Percentiles rank a stretch among this genome's conserved stretches.
Conservation (phyloP, 2,888 invertebrate genomes). For the Leptarthrus brevirostris region DNA sequence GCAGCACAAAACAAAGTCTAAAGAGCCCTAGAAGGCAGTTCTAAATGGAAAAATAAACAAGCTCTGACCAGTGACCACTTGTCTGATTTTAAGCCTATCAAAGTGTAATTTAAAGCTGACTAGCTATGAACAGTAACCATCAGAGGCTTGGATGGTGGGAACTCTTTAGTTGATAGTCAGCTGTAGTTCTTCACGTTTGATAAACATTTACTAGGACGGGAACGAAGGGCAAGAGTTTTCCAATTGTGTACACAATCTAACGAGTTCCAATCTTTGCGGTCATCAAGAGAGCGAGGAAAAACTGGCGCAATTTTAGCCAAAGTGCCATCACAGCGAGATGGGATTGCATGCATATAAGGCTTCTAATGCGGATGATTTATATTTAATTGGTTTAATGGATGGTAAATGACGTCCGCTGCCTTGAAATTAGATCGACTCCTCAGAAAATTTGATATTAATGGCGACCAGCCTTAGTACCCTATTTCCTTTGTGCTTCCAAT, state of each 20-base stretch:
- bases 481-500: neutral
- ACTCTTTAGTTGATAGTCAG: neutral
- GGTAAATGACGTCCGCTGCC: conserved; percentile 28
- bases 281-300: neutral
- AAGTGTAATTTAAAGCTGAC: conserved; percentile 44
- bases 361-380: conserved; percentile 35
- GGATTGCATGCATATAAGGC: conserved; percentile 22
- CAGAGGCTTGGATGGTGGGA: conserved; percentile 7
- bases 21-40: neutral
- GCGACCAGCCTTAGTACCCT: neutral
- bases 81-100: conserved; percentile 42
- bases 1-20: neutral
- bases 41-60: no score
- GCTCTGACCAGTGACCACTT: neutral
- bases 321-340: neutral
- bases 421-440: conserved; percentile 27
- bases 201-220: neutral
- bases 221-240: neutral
- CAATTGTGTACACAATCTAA: neutral
- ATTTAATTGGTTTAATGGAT: conserved; percentile 44
- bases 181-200: neutral
- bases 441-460: conserved; percentile 19
- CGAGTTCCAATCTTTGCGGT: neutral
- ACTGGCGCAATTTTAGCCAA: conserved; percentile 16
- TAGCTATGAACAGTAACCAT: conserved; percentile 20